Conservation (phyloP, 2,888 invertebrate genomes). For the Rhingia campestris region DNA sequence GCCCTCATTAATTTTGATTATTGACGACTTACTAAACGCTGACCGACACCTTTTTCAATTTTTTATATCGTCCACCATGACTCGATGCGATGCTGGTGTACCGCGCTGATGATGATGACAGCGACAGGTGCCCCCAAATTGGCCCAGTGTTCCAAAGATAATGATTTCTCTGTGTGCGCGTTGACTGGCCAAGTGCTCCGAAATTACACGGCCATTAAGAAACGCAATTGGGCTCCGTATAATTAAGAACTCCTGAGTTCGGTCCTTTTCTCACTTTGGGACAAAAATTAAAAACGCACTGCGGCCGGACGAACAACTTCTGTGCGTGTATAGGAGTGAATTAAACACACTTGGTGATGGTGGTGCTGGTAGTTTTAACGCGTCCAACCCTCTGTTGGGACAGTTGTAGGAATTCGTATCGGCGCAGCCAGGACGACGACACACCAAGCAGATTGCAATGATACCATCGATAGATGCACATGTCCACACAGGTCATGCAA, state of each 20-base stretch:
- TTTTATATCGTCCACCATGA: conserved; percentile 30
- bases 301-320: conserved; percentile 51
- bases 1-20: conserved; percentile 71
- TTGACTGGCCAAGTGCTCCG: conserved; percentile 22
- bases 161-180: conserved; percentile 35
- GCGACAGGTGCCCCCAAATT: conserved; percentile 68
- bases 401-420: conserved; percentile 18
- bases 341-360: conserved; percentile 4
- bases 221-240: conserved; percentile 66
- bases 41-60: conserved; percentile 62
- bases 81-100: conserved; percentile 6
- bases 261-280: conserved; percentile 33
- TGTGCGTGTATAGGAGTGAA: conserved; percentile 1
- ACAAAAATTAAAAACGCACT: conserved; percentile 65
- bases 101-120: conserved; percentile 45
- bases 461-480: conserved; percentile 71
- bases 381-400: conserved; percentile 58
- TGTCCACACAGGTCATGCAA: conserved; percentile 72
- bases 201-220: conserved; percentile 72
- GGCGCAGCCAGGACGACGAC: neutral
- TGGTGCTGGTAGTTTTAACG: conserved; percentile 47
- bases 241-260: conserved; percentile 61
- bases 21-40: conserved; percentile 73
- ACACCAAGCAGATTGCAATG: conserved; percentile 51
- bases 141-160: conserved; percentile 51